Evolutionary conservation across 2,797 vertebrate species (phyloP).

Genomic region (Numenius phaeopus): DNA sequence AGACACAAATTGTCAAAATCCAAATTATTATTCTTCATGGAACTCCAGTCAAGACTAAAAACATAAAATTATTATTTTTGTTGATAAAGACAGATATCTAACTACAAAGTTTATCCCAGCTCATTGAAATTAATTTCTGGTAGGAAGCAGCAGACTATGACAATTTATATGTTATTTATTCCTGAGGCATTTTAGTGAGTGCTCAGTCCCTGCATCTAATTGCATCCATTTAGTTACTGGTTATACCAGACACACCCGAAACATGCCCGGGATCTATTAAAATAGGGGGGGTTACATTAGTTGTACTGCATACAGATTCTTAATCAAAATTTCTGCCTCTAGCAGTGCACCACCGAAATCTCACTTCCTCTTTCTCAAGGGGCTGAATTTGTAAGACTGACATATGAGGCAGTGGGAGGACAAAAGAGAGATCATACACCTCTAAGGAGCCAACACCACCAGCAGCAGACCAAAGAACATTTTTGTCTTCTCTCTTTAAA

Average conservation of each 20-base stretch:
- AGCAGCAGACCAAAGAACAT: background rate
- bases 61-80: background rate
- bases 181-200: background rate
- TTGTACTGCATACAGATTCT: background rate
- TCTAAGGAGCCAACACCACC: background rate
- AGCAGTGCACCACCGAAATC: background rate
- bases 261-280: background rate
- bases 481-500: background rate
- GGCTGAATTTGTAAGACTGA: background rate
- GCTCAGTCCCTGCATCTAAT: background rate
- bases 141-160: background rate
- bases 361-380: constrained; percentile 25
- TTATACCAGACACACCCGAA: background rate
- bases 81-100: background rate
- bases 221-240: background rate
- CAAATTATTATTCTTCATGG: background rate
- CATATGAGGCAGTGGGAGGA: background rate
- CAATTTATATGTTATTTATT: background rate
- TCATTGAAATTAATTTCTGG: background rate
- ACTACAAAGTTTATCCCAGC: background rate
- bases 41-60: background rate
- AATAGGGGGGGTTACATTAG: background rate
- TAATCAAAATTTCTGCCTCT: background rate
- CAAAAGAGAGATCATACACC: background rate
- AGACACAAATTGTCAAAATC: background rate